Conservation (phyloP, 2,113 vertebrate species). For the Aptenodytes forsteri region DNA sequence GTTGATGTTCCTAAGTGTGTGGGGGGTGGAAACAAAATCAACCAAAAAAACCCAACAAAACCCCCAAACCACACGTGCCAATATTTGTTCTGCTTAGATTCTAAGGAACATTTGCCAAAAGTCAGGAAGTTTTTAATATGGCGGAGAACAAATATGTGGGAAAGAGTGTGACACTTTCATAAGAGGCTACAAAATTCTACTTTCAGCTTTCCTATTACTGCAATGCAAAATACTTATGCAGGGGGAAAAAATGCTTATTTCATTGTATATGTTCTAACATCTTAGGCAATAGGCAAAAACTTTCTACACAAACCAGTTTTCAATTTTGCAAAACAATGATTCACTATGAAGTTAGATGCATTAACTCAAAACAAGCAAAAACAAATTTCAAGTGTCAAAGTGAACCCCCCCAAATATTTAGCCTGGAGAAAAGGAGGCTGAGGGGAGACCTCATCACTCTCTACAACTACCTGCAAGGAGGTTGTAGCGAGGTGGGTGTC, state of each 20-base stretch:
- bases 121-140: background rate
- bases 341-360: background rate
- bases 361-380: background rate
- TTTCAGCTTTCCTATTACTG: background rate
- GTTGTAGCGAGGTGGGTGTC: no score
- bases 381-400: background rate
- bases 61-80: fast-evolving
- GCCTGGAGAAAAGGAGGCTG: no score
- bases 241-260: background rate
- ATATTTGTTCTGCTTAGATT: background rate
- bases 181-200: background rate
- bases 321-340: background rate
- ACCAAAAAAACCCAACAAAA: no score
- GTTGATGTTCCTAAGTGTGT: background rate
- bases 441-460: no score
- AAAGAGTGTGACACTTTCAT: background rate
- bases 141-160: fast-evolving
- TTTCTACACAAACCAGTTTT: background rate
- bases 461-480: no score
- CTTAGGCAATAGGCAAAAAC: background rate
- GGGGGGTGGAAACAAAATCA: no score
- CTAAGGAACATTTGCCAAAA: background rate
- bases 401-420: background rate
- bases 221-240: background rate
- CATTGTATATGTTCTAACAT: background rate